Conservation (phyloP, 2,797 vertebrate genomes). For the Neomorphus geoffroyi region DNA sequence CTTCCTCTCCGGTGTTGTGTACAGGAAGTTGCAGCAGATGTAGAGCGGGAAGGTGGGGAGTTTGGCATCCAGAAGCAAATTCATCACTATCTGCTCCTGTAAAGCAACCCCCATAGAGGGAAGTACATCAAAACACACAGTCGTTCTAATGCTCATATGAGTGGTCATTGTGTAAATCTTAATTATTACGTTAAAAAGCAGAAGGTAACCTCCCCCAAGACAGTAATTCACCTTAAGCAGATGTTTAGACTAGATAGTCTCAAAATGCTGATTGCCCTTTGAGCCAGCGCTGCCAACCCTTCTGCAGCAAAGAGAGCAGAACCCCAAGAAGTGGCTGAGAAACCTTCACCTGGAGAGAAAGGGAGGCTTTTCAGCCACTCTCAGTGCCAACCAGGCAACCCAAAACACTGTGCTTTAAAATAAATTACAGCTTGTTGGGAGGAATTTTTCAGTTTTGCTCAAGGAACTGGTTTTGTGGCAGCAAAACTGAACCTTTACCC, state of each 20-base stretch:
- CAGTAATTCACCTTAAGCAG: background rate
- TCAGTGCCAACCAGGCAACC: background rate
- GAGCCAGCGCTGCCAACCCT: background rate
- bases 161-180: too few relatives aligned
- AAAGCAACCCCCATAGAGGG: background rate
- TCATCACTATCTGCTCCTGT: conserved; percentile 97
- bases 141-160: too few relatives aligned
- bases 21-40: conserved; percentile 97
- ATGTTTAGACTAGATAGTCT: background rate
- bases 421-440: background rate
- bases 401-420: background rate
- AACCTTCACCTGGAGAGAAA: background rate
- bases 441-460: background rate
- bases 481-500: background rate
- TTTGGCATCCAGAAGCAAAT: conserved; percentile 86
- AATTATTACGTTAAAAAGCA: background rate
- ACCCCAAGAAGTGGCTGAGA: background rate
- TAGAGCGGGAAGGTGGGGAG: conserved; percentile 93
- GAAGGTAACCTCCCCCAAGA: background rate
- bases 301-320: background rate
- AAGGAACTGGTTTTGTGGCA: background rate
- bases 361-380: background rate
- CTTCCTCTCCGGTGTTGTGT: conserved; percentile 87
- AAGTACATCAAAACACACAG: background rate
- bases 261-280: background rate